phyloP scores from a whole-genome alignment of 2,888 invertebrate species.

The Scaptomyza polygonia region DNA sequence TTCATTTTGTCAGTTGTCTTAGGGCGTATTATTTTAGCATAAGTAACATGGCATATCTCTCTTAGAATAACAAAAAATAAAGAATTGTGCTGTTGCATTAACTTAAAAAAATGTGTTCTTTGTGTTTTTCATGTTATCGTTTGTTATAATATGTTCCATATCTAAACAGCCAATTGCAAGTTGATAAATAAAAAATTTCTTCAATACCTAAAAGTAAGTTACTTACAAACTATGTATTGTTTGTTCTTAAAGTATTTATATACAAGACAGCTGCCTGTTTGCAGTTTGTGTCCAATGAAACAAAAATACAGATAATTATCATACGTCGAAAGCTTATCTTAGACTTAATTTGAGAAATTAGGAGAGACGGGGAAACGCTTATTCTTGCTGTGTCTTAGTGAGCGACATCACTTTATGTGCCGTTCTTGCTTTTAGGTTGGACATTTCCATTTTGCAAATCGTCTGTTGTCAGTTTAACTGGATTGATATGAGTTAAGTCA shows the following conservation, averaged over 20 bases:
- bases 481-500: constrained; percentile 41
- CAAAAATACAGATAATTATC: constrained; percentile 17
- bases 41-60: constrained; percentile 73
- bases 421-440: constrained; percentile 17
- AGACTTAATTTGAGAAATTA: constrained; percentile 32
- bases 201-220: constrained; percentile 43
- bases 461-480: constrained; percentile 55
- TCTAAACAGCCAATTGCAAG: constrained; percentile 50
- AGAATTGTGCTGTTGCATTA: constrained; percentile 29
- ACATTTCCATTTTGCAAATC: constrained; percentile 68
- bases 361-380: neutral
- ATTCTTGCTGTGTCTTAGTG: constrained; percentile 23
- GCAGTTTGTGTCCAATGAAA: constrained; percentile 21
- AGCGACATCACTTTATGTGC: constrained; percentile 25
- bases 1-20: neutral
- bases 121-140: constrained; percentile 28
- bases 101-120: constrained; percentile 16
- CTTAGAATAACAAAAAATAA: constrained; percentile 40
- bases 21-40: constrained; percentile 24
- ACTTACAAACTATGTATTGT: constrained; percentile 56
- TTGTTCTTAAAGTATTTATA: constrained; percentile 18
- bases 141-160: constrained; percentile 27
- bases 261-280: constrained; percentile 57
- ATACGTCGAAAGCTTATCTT: constrained; percentile 41
- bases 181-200: constrained; percentile 40